A percentile compares a stretch with the other conserved stretches of the same genome.
Evolutionary conservation across 2,797 vertebrate species (phyloP).

Genomic region (Helarctos malayanus): DNA sequence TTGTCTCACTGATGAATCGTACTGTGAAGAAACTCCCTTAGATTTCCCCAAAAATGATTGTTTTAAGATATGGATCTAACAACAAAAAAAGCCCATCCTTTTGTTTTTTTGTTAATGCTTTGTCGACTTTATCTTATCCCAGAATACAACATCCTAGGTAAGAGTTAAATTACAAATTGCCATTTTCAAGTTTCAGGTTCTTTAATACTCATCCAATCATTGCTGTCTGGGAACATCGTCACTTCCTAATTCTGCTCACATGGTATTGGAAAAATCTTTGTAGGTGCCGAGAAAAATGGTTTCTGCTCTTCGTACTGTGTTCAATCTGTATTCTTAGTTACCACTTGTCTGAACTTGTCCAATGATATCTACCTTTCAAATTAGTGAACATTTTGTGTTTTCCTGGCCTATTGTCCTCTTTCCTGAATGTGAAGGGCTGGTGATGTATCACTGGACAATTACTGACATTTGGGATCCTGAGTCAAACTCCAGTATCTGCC

Average conservation of each 20-base stretch:
- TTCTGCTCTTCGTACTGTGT: not conserved
- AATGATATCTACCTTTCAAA: not conserved
- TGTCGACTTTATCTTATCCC: not conserved
- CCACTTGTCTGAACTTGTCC: not conserved
- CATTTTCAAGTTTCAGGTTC: not conserved
- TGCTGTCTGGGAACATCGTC: not conserved
- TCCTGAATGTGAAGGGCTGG: too few relatives aligned
- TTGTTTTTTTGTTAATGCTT: not conserved
- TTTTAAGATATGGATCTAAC: not conserved
- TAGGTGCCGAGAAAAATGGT: not conserved
- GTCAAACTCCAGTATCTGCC: not conserved
- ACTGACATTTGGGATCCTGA: too few relatives aligned
- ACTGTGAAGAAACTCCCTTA: not conserved
- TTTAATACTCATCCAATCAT: not conserved
- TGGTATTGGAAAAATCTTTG: not conserved
- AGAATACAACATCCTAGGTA: not conserved
- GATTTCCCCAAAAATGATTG: not conserved
- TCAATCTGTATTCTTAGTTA: not conserved
- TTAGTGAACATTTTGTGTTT: not conserved
- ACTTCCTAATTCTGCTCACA: not conserved
- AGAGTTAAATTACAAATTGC: not conserved
- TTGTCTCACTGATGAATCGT: not conserved
- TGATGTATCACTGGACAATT: not conserved
- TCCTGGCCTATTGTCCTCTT: not conserved
- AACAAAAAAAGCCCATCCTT: fast-evolving